These are phyloP conservation scores for Diachasmimorpha longicaudata DNA, from an alignment of 1,140 invertebrate genomes.

Conservation along the genomic window DNA sequence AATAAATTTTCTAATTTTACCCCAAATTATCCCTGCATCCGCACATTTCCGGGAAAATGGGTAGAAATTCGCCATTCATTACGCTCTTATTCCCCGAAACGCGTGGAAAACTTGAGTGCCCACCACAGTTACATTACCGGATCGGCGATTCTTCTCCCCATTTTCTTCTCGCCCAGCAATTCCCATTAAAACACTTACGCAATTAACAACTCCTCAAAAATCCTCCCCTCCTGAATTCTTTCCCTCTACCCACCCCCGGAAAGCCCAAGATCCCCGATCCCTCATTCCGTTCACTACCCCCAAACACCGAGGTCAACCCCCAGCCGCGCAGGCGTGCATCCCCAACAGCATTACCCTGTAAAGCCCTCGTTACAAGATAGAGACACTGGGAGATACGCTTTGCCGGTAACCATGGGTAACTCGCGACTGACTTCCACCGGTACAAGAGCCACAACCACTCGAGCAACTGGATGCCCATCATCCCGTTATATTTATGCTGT, in stretches of 20 bases:
- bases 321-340: background rate
- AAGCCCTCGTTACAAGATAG: conserved; percentile 1
- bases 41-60: too few species aligned
- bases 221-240: background rate
- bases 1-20: too few species aligned
- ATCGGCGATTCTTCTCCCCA: too few species aligned
- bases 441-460: background rate
- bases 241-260: background rate
- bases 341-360: background rate
- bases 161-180: too few species aligned
- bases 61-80: too few species aligned
- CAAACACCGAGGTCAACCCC: background rate
- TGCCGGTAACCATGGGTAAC: conserved; percentile 3
- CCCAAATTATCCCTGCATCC: too few species aligned
- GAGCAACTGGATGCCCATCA: background rate
- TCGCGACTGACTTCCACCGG: background rate
- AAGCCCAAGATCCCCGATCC: background rate
- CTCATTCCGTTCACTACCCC: background rate
- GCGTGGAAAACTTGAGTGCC: too few species aligned
- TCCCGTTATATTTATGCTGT: background rate
- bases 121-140: too few species aligned
- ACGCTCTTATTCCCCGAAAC: too few species aligned
- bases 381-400: background rate
- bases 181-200: too few species aligned
- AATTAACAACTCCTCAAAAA: too few species aligned